These are phyloP conservation scores for Carassius gibelio DNA, from an alignment of 2,113 vertebrate species.

Conservation along the genomic window DNA sequence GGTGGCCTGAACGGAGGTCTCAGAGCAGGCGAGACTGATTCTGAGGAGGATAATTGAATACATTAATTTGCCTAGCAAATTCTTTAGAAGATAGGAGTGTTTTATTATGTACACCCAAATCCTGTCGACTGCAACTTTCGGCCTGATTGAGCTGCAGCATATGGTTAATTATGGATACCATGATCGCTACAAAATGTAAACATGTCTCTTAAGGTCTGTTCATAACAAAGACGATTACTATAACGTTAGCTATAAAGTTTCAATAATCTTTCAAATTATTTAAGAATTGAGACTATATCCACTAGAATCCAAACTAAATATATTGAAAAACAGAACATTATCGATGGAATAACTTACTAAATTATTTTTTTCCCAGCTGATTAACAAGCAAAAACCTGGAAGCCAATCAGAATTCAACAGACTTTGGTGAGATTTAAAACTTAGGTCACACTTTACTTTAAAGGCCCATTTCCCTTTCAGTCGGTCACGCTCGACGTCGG, in stretches of 20 bases:
- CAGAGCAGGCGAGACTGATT: conserved; percentile 1
- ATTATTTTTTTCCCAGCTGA: not conserved
- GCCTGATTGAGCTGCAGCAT: not conserved
- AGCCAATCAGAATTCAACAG: not conserved
- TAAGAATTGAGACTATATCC: not conserved
- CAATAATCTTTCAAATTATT: not conserved
- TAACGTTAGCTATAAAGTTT: not conserved
- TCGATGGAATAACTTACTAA: not conserved
- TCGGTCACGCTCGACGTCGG: too few species aligned
- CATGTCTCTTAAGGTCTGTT: not conserved
- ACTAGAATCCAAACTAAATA: not conserved
- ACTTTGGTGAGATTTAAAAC: not conserved
- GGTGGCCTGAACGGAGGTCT: not conserved
- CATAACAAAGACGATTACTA: not conserved
- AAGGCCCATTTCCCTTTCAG: too few species aligned
- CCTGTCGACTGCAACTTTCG: not conserved
- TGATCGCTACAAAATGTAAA: not conserved
- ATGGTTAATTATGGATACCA: not conserved
- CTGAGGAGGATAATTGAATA: not conserved
- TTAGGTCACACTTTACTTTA: not conserved
- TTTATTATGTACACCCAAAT: not conserved
- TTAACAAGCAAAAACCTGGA: not conserved
- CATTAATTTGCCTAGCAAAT: not conserved
- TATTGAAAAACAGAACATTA: not conserved
- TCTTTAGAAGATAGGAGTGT: not conserved